Evolutionary conservation across 2,888 invertebrate species (phyloP).

Genomic region (Vandiemenella viatica): DNA sequence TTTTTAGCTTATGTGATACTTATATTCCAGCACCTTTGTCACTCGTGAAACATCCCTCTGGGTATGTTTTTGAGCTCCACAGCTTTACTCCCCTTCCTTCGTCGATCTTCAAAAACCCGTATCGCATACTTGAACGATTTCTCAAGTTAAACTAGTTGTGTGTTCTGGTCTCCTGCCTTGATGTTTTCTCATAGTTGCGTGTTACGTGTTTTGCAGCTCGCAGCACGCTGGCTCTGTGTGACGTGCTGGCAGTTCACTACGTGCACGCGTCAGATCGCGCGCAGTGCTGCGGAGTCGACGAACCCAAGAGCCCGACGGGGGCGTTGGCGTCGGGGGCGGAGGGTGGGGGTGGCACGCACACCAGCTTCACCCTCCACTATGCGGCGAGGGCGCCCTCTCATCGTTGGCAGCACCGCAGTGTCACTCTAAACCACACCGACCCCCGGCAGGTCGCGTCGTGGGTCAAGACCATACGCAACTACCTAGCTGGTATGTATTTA

Average conservation of each 20-base stretch:
- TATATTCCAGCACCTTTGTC: no score
- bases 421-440: constrained; percentile 43
- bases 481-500: constrained; percentile 33
- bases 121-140: no score
- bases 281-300: constrained; percentile 8
- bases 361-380: constrained; percentile 45
- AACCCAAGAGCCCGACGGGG: constrained; percentile 17
- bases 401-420: constrained; percentile 40
- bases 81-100: no score
- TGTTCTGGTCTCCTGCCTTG: no score
- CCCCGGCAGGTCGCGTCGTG: constrained; percentile 43
- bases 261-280: constrained; percentile 29
- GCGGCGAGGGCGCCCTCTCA: constrained; percentile 38
- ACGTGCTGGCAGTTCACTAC: constrained; percentile 37
- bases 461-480: constrained; percentile 41
- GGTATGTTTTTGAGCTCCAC: no score
- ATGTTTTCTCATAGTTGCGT: background rate
- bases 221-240: constrained; percentile 37
- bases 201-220: constrained; percentile 30
- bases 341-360: constrained; percentile 23
- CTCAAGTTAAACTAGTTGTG: no score
- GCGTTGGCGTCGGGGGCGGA: constrained; percentile 7
- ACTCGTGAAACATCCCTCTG: no score
- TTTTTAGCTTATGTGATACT: no score
- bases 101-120: no score